These are phyloP conservation scores for Beris morrisii DNA, from an alignment of 2,888 invertebrate species.

Conservation along the genomic window DNA sequence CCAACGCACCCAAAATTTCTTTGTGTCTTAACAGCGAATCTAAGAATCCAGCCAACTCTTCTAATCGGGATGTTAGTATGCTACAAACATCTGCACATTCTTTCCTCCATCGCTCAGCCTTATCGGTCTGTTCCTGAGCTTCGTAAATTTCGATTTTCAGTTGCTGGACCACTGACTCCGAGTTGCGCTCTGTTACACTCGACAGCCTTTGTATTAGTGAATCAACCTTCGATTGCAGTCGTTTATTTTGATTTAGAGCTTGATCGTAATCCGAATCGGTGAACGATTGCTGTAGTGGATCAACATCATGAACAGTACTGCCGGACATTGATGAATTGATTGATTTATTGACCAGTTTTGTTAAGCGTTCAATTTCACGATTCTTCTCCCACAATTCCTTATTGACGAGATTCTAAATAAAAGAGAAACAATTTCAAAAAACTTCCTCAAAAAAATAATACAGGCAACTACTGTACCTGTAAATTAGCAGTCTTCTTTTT, in stretches of 20 bases:
- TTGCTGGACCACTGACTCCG: constrained; percentile 43
- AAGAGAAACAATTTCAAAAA: background rate
- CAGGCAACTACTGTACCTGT: too few species aligned
- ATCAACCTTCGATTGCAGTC: constrained; percentile 52
- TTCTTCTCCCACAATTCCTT: constrained; percentile 63
- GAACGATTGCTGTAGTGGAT: constrained; percentile 49
- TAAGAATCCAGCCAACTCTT: constrained; percentile 64
- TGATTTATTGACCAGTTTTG: constrained; percentile 46
- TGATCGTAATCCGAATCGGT: constrained; percentile 49
- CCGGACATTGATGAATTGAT: constrained; percentile 3
- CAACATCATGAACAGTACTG: constrained; percentile 39
- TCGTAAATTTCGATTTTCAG: constrained; percentile 47
- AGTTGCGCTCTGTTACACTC: constrained; percentile 41
- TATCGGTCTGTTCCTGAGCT: constrained; percentile 47
- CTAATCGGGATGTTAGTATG: constrained; percentile 60
- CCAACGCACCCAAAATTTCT: constrained; percentile 59
- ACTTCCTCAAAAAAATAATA: background rate
- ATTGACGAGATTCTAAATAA: constrained; percentile 58
- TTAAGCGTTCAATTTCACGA: constrained; percentile 60
- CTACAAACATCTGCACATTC: constrained; percentile 53
- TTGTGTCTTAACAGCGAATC: constrained; percentile 62
- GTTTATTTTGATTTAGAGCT: constrained; percentile 50
- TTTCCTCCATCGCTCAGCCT: constrained; percentile 50
- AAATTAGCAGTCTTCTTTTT: constrained; percentile 53
- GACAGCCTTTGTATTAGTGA: constrained; percentile 48